These are phyloP conservation scores for Patiria pectinifera DNA, from an alignment of 53 echinoderm and acorn worm genomes.

Conservation along the genomic window DNA sequence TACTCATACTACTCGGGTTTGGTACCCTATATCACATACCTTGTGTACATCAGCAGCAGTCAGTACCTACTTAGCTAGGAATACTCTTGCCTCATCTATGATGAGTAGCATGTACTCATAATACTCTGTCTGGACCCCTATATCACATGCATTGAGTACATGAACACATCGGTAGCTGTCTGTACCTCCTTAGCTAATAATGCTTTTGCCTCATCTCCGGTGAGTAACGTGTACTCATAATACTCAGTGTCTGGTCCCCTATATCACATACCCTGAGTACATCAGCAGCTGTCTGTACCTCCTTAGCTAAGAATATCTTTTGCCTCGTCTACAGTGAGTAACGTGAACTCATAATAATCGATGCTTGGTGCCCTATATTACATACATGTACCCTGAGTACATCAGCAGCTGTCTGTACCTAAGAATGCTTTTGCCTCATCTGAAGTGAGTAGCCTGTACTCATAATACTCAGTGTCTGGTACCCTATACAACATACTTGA, in stretches of 20 bases:
- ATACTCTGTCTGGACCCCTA: too few relatives aligned
- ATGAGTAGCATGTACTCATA: constrained; percentile 48
- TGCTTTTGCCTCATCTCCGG: constrained; percentile 68
- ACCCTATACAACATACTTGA: neutral
- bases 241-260: constrained; percentile 89
- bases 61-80: constrained; percentile 10
- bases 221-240: constrained; percentile 78
- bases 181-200: constrained; percentile 21
- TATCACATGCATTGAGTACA: neutral
- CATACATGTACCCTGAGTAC: neutral
- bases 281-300: constrained; percentile 6
- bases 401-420: neutral
- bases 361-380: constrained; percentile 60
- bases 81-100: constrained; percentile 72
- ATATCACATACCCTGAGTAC: constrained; percentile 5
- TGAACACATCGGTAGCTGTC: neutral
- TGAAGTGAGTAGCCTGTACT: constrained; percentile 69
- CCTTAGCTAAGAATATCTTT: constrained; percentile 45
- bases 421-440: constrained; percentile 71
- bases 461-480: constrained; percentile 88
- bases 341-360: constrained; percentile 81
- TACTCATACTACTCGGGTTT: constrained; percentile 87
- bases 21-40: constrained; percentile 32
- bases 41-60: neutral
- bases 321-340: constrained; percentile 69